Evolutionary conservation across 2,888 invertebrate species (phyloP).

Genomic region (Tiphia femorata): DNA sequence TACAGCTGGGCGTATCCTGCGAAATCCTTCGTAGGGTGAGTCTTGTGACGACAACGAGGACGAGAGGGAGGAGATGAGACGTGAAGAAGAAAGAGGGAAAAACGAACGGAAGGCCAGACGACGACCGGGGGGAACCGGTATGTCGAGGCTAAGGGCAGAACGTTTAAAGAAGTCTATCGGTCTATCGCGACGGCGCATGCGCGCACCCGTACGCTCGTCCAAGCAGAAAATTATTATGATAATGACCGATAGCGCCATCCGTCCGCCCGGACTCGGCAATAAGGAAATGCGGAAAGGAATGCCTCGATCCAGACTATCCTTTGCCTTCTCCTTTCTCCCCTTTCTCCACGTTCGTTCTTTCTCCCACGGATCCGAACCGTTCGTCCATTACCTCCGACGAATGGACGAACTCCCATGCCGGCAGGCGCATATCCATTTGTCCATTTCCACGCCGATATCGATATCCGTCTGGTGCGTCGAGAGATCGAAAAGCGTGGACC

Average conservation of each 20-base stretch:
- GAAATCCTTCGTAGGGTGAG: no score
- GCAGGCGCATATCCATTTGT: conserved; percentile 39
- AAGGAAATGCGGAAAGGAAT: conserved; percentile 64
- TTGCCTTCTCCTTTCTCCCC: conserved; percentile 13
- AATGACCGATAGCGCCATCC: conserved; percentile 55
- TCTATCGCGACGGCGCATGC: conserved; percentile 24
- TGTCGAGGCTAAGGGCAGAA: neutral
- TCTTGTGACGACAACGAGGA: no score
- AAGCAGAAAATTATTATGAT: conserved; percentile 62
- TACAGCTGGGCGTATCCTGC: no score
- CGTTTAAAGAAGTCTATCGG: conserved; percentile 3
- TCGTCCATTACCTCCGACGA: conserved; percentile 37
- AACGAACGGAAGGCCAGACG: neutral
- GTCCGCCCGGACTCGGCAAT: conserved; percentile 54
- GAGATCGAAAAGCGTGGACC: no score
- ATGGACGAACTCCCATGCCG: conserved; percentile 26
- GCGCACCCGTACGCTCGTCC: conserved; percentile 47
- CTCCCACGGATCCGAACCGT: neutral
- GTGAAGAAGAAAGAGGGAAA: neutral
- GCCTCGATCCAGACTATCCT: conserved; percentile 52
- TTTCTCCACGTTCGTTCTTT: conserved; percentile 6
- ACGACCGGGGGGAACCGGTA: neutral
- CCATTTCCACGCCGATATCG: conserved; percentile 38
- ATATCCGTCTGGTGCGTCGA: conserved; percentile 30
- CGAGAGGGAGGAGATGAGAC: no score